phyloP scores from a whole-genome alignment of 2,113 vertebrate genomes.

The Oreochromis niloticus region DNA sequence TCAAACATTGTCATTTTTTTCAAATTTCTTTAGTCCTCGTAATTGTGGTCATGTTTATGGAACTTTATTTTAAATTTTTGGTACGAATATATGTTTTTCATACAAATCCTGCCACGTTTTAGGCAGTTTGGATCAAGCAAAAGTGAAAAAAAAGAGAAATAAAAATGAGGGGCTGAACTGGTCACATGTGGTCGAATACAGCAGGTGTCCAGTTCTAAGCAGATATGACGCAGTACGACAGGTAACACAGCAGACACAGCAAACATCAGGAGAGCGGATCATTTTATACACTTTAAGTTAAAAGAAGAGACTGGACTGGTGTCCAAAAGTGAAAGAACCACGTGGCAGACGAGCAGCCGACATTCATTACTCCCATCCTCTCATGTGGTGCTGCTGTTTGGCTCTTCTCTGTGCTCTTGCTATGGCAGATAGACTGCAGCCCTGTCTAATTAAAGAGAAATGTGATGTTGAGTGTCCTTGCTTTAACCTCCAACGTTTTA shows the following conservation, averaged over 20 bases:
- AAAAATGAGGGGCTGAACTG: neutral
- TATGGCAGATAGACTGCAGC: neutral
- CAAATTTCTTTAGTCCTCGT: neutral
- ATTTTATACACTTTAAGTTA: neutral
- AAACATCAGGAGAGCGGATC: neutral
- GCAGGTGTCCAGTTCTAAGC: neutral
- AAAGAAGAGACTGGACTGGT: neutral
- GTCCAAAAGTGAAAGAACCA: neutral
- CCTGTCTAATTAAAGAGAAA: conserved; percentile 34
- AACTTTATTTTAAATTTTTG: neutral
- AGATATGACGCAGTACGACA: neutral
- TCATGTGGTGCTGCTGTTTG: neutral
- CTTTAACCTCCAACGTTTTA: conserved; percentile 20
- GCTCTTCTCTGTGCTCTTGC: neutral
- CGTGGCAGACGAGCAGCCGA: neutral
- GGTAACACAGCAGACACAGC: neutral
- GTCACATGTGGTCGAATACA: neutral
- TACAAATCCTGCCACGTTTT: neutral
- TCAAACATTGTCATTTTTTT: neutral
- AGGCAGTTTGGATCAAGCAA: neutral
- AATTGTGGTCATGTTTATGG: neutral
- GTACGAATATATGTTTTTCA: neutral
- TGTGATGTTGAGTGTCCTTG: conserved; percentile 25
- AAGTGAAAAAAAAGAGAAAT: neutral
- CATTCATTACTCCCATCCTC: neutral